A percentile compares a stretch with the other conserved stretches of the same genome.
Conservation (phyloP, 2,888 invertebrate genomes). For the Microchrysa polita region DNA sequence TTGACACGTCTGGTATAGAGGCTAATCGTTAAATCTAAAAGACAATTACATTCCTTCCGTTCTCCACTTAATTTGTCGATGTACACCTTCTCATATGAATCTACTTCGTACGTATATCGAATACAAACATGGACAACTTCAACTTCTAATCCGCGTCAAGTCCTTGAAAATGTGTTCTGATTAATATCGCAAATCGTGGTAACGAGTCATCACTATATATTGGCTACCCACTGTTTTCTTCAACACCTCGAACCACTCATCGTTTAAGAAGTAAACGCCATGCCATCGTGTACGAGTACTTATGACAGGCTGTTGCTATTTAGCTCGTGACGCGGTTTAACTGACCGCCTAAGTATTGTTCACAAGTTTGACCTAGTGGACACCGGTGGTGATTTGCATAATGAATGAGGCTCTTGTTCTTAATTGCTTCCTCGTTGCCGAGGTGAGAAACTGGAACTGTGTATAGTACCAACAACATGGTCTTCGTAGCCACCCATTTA, state of each 20-base stretch:
- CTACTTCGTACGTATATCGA: neutral
- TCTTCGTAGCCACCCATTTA: neutral
- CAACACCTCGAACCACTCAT: neutral
- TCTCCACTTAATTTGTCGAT: neutral
- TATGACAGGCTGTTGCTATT: slow-evolving; percentile 46
- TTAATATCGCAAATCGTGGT: slow-evolving; percentile 46
- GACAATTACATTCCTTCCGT: neutral
- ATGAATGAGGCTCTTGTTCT: slow-evolving; percentile 49
- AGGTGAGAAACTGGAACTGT: slow-evolving; percentile 41
- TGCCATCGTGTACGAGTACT: neutral
- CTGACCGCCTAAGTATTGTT: slow-evolving; percentile 27
- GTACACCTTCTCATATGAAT: too few relatives aligned
- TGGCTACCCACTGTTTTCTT: slow-evolving; percentile 42
- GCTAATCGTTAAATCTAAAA: slow-evolving; percentile 9
- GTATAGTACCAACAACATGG: neutral
- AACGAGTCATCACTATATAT: slow-evolving; percentile 47
- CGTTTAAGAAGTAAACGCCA: neutral
- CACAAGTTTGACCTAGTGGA: slow-evolving; percentile 35
- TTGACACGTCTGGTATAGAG: too few relatives aligned
- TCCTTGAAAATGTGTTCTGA: slow-evolving; percentile 45
- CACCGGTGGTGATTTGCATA: slow-evolving; percentile 48
- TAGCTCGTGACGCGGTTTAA: neutral
- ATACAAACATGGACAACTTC: slow-evolving; percentile 4
- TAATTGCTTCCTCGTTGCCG: slow-evolving; percentile 48
- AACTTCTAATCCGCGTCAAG: slow-evolving; percentile 30